A percentile compares a stretch with the other conserved stretches of the same genome.
These are phyloP conservation scores for Rotaria socialis DNA, from an alignment of 2,888 invertebrate genomes.

Conservation along the genomic window DNA sequence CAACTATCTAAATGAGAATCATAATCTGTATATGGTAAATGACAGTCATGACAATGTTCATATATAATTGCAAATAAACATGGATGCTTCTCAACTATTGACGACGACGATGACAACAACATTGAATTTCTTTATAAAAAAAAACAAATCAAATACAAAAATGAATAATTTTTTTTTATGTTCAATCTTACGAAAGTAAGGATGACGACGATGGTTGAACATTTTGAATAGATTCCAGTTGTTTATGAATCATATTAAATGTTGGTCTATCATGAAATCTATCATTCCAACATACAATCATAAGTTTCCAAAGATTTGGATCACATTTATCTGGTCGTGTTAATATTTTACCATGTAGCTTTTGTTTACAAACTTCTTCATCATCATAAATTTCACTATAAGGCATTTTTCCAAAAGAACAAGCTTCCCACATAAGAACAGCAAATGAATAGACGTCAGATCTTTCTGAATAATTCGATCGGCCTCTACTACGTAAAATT, in stretches of 20 bases:
- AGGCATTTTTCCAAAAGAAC: background rate
- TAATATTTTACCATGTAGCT: background rate
- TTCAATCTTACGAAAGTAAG: no score
- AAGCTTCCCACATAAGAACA: background rate
- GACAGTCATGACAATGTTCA: no score
- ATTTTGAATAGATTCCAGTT: background rate
- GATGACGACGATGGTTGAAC: no score
- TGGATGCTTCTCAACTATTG: no score
- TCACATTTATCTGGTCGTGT: background rate
- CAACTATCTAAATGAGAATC: no score
- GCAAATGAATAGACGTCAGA: constrained; percentile 2
- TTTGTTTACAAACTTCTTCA: background rate
- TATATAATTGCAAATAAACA: no score
- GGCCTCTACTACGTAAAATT: background rate
- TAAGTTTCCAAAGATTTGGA: background rate
- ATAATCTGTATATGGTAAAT: no score
- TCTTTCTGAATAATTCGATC: background rate
- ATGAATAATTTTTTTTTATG: no score
- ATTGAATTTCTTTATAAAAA: no score
- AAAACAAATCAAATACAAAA: no score
- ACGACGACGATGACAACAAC: no score
- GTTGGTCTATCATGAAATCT: background rate
- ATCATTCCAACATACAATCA: background rate
- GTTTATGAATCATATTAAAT: background rate
- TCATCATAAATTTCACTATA: background rate